A percentile compares a stretch with the other conserved stretches of the same genome.
Evolutionary conservation across 2,113 vertebrate genomes (phyloP).

Genomic region (Miniopterus natalensis): DNA sequence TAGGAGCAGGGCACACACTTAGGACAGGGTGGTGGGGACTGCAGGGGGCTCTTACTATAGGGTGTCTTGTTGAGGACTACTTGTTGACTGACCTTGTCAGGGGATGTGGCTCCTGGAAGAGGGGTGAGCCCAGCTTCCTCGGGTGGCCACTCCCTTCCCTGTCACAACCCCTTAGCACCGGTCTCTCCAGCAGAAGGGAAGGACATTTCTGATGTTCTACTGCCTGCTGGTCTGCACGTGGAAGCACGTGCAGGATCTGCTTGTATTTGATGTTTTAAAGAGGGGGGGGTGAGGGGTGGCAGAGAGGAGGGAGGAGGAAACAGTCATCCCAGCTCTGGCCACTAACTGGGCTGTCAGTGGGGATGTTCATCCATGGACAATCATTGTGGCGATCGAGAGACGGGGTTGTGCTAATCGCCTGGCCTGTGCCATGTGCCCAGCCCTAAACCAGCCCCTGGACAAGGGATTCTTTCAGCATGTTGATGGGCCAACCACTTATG

Average conservation of each 20-base stretch:
- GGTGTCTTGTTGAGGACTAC: too few species aligned
- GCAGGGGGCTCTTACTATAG: fast-evolving
- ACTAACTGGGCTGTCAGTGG: neutral
- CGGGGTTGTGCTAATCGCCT: neutral
- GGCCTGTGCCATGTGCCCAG: fast-evolving
- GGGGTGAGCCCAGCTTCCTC: neutral
- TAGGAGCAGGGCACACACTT: fast-evolving
- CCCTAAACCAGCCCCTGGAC: neutral
- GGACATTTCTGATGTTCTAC: fast-evolving
- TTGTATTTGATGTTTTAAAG: neutral
- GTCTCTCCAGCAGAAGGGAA: neutral
- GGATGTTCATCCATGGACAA: fast-evolving
- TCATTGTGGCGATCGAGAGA: fast-evolving
- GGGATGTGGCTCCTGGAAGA: fast-evolving
- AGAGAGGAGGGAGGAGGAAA: neutral
- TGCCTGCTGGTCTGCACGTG: too few species aligned
- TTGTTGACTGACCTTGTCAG: fast-evolving
- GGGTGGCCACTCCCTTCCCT: neutral
- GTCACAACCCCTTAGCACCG: neutral
- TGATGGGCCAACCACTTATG: fast-evolving
- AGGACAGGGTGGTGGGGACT: neutral
- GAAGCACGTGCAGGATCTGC: neutral
- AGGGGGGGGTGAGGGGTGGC: fast-evolving
- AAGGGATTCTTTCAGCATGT: fast-evolving
- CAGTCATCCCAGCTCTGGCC: neutral